Evolutionary conservation across 2,797 vertebrate genomes (phyloP), one percentile per base, ranked within the genome.

Genomic region (Graptemys geographica): DNA sequence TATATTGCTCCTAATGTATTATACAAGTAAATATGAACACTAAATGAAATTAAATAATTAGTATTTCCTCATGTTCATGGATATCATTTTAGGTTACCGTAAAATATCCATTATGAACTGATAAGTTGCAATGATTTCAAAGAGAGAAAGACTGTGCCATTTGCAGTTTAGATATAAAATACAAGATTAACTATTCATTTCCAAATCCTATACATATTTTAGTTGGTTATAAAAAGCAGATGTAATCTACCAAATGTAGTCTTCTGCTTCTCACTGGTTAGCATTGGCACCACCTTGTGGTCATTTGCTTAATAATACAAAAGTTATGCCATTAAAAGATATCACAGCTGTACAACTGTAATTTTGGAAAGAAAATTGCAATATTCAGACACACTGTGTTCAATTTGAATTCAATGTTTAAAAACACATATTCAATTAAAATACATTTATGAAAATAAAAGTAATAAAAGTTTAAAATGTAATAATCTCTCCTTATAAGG

Each of bases 231-330:
- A 83, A 94, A 88, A 83, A 87, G 11, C 69, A 87, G 53, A 19
- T 1, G 85, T 85, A 88, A 90, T 51, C 74, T 62, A 16, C 79
- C 51, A 81, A 81, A 23, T 28, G 8, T n/a, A 72, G 33, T 90
- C 72, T 47, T 47, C 12, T 87, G 88, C 23, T 83, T 90, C 85
- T 87, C 98, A 97, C 65, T 96, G 97, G 87, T 96, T 98, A 97
- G 97, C 97, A 96, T 97, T 95, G 98, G 98, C 98, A 98, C 98
- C 98, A 98, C 97, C 98, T 98, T 98, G 98, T 98, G 98, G 98
- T 96, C 97, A 87, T 81, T 95, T 90, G 52, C 93, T 83, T 19
- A 33, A 6, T 1, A 85, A 51, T 86, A 79, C 74, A 96, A 92
- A 96, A 84, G 81, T 44, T 84, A 21, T 5, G 79, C 87, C 83